phyloP scores from a whole-genome alignment of 2,888 invertebrate species.

The Xestia ashworthii region DNA sequence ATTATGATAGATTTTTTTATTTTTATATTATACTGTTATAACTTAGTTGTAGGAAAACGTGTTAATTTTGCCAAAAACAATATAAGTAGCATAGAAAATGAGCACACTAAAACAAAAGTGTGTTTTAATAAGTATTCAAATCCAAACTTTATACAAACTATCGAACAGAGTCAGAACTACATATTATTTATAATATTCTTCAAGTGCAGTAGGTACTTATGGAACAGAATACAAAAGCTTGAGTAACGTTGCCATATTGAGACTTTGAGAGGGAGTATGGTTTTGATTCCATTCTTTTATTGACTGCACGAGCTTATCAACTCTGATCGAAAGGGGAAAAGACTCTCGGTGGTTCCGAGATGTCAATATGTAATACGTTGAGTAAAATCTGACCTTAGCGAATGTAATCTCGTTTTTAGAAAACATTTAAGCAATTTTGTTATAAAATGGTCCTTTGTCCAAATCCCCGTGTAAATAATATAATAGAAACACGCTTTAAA shows the following conservation, averaged over 20 bases:
- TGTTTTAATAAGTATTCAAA: neutral
- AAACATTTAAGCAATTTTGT: neutral
- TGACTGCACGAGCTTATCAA: neutral
- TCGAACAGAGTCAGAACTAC: neutral
- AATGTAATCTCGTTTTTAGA: neutral
- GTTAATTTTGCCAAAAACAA: neutral
- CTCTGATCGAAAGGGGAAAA: neutral
- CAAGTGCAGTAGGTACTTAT: neutral
- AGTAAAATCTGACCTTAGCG: neutral
- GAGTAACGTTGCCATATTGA: neutral
- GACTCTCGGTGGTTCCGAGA: neutral
- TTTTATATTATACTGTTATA: neutral
- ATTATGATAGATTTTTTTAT: neutral
- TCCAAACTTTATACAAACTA: neutral
- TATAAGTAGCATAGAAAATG: neutral
- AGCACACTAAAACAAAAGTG: neutral
- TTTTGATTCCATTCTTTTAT: neutral
- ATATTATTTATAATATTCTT: neutral
- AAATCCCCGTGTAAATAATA: constrained; percentile 26
- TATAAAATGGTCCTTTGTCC: constrained; percentile 13
- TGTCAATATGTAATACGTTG: neutral
- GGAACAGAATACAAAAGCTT: neutral
- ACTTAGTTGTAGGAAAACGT: neutral
- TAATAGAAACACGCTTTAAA: constrained; percentile 28
- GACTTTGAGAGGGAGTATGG: neutral